Evolutionary conservation across 2,797 vertebrate species (phyloP).

Genomic region (Lithobates sylvaticus): DNA sequence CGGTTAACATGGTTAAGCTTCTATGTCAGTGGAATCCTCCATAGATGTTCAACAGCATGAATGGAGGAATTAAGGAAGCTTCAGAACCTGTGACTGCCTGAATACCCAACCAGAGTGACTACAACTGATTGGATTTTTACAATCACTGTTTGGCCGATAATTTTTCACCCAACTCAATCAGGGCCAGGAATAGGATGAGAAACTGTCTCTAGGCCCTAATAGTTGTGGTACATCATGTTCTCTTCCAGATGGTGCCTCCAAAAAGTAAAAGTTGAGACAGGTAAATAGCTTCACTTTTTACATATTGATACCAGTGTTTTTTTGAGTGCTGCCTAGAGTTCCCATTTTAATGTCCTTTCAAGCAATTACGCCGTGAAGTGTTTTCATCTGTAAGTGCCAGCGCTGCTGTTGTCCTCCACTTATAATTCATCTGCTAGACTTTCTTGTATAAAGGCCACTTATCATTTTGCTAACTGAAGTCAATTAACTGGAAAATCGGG

Average conservation of each 20-base stretch:
- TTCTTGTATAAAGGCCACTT: slow-evolving; percentile 39
- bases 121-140: too few species aligned
- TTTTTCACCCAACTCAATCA: too few species aligned
- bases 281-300: not conserved
- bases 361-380: slow-evolving; percentile 38
- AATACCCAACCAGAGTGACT: too few species aligned
- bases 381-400: slow-evolving; percentile 8
- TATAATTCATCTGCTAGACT: slow-evolving; percentile 25
- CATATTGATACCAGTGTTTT: not conserved
- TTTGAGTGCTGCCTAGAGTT: not conserved
- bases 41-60: too few species aligned
- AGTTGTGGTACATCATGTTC: not conserved
- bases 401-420: slow-evolving; percentile 22
- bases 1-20: too few species aligned
- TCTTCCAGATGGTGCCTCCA: not conserved
- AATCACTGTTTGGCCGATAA: too few species aligned
- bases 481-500: slow-evolving; percentile 54
- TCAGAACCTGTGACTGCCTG: too few species aligned
- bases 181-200: too few species aligned
- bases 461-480: slow-evolving; percentile 55
- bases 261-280: not conserved
- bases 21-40: too few species aligned
- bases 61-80: too few species aligned
- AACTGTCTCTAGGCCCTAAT: too few species aligned
- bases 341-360: slow-evolving; percentile 15